Percentiles rank a stretch among this genome's conserved stretches.
phyloP scores from a whole-genome alignment of 2,888 invertebrate genomes.

The Nomada lathburiana region DNA sequence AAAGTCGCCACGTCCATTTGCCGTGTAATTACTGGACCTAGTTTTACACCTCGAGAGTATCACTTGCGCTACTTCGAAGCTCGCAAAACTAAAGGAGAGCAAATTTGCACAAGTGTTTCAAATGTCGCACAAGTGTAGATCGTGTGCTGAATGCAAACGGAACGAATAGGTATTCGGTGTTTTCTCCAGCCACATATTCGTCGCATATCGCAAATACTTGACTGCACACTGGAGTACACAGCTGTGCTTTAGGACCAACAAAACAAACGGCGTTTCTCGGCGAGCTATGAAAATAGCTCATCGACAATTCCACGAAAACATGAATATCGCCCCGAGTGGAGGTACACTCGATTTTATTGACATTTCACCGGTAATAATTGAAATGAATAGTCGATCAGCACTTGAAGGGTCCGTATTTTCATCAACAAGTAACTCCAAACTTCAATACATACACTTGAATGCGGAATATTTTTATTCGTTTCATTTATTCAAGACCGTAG shows the following conservation, averaged over 20 bases:
- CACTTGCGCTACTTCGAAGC: conserved; percentile 2
- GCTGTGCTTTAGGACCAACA: conserved; percentile 16
- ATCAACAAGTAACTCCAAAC: background rate
- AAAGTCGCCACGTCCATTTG: background rate
- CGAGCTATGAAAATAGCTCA: conserved; percentile 39
- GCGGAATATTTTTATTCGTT: background rate
- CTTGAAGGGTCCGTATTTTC: background rate
- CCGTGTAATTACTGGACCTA: background rate
- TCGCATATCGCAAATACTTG: conserved; percentile 11
- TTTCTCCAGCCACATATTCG: conserved; percentile 3
- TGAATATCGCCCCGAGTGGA: conserved; percentile 25
- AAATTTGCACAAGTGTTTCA: conserved; percentile 25
- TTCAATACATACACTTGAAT: background rate
- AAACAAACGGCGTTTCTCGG: conserved; percentile 25
- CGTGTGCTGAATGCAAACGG: conserved; percentile 5
- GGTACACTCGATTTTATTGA: conserved; percentile 30
- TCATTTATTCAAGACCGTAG: background rate
- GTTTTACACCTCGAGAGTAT: background rate
- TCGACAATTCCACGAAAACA: conserved; percentile 37
- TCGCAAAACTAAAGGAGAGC: background rate
- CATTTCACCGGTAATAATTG: conserved; percentile 30
- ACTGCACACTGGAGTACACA: conserved; percentile 5
- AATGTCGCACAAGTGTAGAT: background rate
- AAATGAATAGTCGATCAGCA: conserved; percentile 38
- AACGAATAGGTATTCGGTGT: background rate